Evolutionary conservation across 2,113 vertebrate genomes (phyloP).

Genomic region (Xenopus laevis): DNA sequence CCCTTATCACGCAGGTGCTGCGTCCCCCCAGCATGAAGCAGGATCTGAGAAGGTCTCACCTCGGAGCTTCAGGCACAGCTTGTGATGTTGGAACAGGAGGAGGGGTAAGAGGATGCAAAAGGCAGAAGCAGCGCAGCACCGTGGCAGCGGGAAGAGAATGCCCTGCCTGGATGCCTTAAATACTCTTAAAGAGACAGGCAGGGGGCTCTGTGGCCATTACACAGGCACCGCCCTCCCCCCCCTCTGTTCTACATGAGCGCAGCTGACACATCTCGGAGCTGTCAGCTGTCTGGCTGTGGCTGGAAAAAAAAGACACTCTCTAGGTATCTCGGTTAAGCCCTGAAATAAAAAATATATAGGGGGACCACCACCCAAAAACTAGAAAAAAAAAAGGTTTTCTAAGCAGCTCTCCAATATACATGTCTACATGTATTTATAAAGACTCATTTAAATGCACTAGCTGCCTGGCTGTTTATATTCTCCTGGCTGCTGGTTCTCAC

Average conservation of each 20-base stretch:
- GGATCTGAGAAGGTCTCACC: slow-evolving; percentile 34
- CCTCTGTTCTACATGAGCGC: background rate
- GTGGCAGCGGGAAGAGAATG: slow-evolving; percentile 31
- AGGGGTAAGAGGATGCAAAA: slow-evolving; percentile 5
- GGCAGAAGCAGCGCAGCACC: slow-evolving; percentile 24
- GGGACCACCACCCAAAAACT: too few species aligned
- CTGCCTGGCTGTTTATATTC: too few species aligned
- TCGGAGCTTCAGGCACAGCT: slow-evolving; percentile 42
- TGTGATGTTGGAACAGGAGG: slow-evolving; percentile 33
- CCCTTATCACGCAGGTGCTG: slow-evolving; percentile 15
- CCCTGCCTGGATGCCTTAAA: background rate
- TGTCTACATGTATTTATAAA: too few species aligned
- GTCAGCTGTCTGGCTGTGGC: slow-evolving; percentile 12
- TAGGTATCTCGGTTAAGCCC: too few species aligned
- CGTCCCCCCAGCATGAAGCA: slow-evolving; percentile 9
- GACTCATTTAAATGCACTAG: too few species aligned
- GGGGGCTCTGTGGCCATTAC: too few species aligned
- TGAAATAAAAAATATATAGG: too few species aligned
- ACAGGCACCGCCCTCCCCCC: background rate
- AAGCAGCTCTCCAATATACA: too few species aligned
- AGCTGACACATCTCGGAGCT: slow-evolving; percentile 26
- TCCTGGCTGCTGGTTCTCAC: too few species aligned
- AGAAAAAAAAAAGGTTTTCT: too few species aligned
- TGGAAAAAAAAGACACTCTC: too few species aligned
- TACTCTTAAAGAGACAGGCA: slow-evolving; percentile 8